phyloP scores from a whole-genome alignment of 2,888 invertebrate genomes.

The Acanthosoma haemorrhoidale region DNA sequence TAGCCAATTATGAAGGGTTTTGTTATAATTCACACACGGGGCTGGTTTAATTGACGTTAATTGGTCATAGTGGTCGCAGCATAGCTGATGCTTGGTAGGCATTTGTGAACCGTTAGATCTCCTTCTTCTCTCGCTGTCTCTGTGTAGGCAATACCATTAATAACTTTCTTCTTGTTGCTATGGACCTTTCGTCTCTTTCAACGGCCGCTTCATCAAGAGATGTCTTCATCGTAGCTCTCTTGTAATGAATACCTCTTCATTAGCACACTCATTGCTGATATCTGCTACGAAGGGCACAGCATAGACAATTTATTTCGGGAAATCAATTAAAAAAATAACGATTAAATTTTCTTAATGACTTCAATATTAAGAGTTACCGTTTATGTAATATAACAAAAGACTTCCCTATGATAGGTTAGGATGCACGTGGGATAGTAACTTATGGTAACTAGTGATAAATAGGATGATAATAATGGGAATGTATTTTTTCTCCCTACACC shows the following conservation, averaged over 20 bases:
- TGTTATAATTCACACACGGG: conserved; percentile 28
- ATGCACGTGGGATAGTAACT: too few relatives aligned
- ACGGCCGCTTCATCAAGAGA: not conserved
- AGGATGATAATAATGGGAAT: too few relatives aligned
- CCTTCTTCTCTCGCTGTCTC: not conserved
- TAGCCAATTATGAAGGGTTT: conserved; percentile 23
- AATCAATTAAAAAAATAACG: not conserved
- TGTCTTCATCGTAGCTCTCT: too few relatives aligned
- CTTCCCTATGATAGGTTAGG: too few relatives aligned
- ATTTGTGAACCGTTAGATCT: too few relatives aligned
- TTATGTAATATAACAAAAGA: too few relatives aligned
- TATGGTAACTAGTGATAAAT: too few relatives aligned
- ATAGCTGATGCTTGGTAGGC: not conserved
- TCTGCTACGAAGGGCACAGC: too few relatives aligned
- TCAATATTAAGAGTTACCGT: too few relatives aligned
- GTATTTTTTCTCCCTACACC: not conserved
- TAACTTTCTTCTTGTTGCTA: not conserved
- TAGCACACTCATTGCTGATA: too few relatives aligned
- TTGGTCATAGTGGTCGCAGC: not conserved
- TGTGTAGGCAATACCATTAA: not conserved
- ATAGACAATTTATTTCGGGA: too few relatives aligned
- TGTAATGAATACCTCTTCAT: too few relatives aligned
- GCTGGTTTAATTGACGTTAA: conserved; percentile 22
- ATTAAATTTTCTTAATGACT: not conserved
- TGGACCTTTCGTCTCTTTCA: not conserved